These are phyloP conservation scores for Drosophila setosimentum DNA, from an alignment of 2,888 invertebrate genomes.

Conservation along the genomic window DNA sequence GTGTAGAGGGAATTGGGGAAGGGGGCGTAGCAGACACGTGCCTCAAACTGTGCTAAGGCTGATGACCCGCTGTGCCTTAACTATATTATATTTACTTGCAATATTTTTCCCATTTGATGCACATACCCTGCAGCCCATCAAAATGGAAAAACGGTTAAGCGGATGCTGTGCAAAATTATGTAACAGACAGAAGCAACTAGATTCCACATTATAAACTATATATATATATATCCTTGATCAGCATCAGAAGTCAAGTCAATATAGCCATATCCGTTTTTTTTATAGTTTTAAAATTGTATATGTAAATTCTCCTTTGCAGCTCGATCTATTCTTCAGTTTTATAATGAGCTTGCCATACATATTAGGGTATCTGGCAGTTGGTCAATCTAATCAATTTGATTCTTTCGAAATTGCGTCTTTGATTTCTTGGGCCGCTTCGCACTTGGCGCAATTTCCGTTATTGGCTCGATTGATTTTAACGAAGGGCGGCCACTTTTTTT, in stretches of 20 bases:
- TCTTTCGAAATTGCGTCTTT: slow-evolving; percentile 27
- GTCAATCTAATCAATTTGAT: background rate
- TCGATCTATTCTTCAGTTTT: background rate
- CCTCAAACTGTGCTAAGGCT: slow-evolving; percentile 31
- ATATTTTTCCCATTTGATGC: slow-evolving; percentile 21
- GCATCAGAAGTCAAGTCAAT: background rate
- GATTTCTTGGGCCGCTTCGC: slow-evolving; percentile 27
- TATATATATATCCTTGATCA: background rate
- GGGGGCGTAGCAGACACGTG: slow-evolving; percentile 47
- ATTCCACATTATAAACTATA: background rate
- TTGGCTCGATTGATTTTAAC: slow-evolving; percentile 77
- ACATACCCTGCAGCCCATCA: background rate
- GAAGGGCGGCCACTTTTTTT: slow-evolving; percentile 34
- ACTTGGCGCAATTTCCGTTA: slow-evolving; percentile 72
- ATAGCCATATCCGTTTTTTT: background rate
- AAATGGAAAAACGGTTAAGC: background rate
- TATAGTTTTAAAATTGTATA: background rate
- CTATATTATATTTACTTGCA: slow-evolving; percentile 47
- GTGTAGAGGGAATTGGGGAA: background rate
- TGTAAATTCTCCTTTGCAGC: background rate
- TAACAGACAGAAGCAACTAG: background rate
- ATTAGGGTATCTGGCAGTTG: background rate
- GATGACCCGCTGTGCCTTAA: slow-evolving; percentile 68
- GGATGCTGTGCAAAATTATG: background rate
- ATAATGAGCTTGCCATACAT: background rate